Evolutionary conservation across 2,797 vertebrate species (phyloP).

Genomic region (Amblyraja radiata): DNA sequence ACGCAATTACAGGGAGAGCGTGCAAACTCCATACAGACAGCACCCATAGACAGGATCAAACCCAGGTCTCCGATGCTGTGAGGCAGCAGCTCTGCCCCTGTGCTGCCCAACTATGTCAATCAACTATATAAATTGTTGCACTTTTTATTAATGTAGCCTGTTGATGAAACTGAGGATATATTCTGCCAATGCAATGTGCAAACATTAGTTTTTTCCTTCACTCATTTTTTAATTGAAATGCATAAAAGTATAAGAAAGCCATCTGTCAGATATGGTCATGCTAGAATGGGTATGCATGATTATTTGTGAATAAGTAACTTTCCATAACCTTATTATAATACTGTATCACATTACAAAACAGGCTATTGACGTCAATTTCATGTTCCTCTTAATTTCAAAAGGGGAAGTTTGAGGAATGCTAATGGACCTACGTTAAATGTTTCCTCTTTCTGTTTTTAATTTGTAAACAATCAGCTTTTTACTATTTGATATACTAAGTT

Average conservation of each 20-base stretch:
- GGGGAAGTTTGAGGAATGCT: not conserved
- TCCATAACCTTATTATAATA: conserved; percentile 1
- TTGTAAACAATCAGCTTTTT: not conserved
- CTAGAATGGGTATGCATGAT: conserved; percentile 20
- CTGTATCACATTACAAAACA: conserved; percentile 13
- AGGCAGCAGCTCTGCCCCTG: too few relatives aligned
- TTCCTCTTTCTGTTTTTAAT: not conserved
- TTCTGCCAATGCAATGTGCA: not conserved
- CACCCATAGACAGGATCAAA: too few relatives aligned
- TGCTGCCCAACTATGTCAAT: not conserved
- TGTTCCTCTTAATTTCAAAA: not conserved
- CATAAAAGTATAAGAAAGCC: not conserved
- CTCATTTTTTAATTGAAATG: not conserved
- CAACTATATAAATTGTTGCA: not conserved
- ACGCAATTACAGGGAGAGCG: too few relatives aligned
- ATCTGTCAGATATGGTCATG: conserved; percentile 30
- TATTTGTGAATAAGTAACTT: conserved; percentile 32
- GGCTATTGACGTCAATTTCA: conserved; percentile 20
- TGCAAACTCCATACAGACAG: too few relatives aligned
- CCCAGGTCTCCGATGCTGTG: too few relatives aligned
- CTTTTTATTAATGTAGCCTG: not conserved
- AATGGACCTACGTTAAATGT: conserved; percentile 14
- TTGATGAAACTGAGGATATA: not conserved
- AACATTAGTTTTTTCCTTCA: not conserved
- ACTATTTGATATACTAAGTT: not conserved